phyloP scores from a whole-genome alignment of 2,888 invertebrate genomes.

The Drosophila mulleri region DNA sequence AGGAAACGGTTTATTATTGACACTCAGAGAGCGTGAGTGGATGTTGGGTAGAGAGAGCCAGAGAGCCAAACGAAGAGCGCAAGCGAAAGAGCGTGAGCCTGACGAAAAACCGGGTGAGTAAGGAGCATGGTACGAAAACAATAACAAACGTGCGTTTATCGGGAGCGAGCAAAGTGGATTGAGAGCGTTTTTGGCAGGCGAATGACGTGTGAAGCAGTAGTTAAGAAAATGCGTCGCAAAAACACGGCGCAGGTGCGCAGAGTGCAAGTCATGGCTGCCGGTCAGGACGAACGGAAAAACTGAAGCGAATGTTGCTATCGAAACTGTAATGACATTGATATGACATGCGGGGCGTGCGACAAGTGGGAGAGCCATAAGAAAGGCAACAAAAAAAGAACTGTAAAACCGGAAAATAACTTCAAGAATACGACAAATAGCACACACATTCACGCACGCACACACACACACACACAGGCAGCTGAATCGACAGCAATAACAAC shows the following conservation, averaged over 20 bases:
- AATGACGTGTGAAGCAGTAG: slow-evolving; percentile 54
- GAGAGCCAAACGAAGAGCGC: not conserved
- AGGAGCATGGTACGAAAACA: slow-evolving; percentile 38
- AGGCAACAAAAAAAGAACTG: slow-evolving; percentile 2
- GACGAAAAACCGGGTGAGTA: slow-evolving; percentile 44
- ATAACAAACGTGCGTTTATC: slow-evolving; percentile 25
- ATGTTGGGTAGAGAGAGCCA: not conserved
- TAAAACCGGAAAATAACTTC: slow-evolving; percentile 46
- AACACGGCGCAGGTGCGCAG: slow-evolving; percentile 71
- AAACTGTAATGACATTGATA: slow-evolving; percentile 13
- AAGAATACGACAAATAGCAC: slow-evolving; percentile 12
- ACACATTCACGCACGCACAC: slow-evolving; percentile 33
- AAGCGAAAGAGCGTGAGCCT: slow-evolving; percentile 10
- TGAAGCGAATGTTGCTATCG: not conserved
- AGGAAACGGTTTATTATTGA: slow-evolving; percentile 28
- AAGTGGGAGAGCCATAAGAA: not conserved
- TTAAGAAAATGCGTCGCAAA: slow-evolving; percentile 73
- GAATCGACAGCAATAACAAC: slow-evolving; percentile 41
- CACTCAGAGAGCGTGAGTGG: not conserved
- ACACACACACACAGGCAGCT: slow-evolving; percentile 27
- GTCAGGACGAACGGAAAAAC: slow-evolving; percentile 27
- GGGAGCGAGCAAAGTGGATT: slow-evolving; percentile 1
- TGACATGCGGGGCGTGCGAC: slow-evolving; percentile 17
- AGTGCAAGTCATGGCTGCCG: slow-evolving; percentile 40
- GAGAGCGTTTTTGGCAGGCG: slow-evolving; percentile 40